Evolutionary conservation across 2,888 invertebrate species (phyloP), one percentile per base, ranked within the genome.

Genomic region (Scaptomyza cyrtandrae): DNA sequence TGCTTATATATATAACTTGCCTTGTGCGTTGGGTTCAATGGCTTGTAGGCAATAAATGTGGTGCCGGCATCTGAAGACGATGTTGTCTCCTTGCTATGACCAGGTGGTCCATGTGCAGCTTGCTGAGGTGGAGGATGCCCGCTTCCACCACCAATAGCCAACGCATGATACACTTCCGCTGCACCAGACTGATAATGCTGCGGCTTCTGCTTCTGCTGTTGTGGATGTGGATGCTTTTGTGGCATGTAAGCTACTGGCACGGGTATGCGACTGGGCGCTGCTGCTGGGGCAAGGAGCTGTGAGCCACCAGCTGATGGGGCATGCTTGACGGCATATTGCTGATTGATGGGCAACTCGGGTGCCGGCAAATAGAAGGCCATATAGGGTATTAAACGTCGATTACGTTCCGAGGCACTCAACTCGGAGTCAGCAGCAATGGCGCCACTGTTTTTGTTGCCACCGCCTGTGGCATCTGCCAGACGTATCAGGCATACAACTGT

Each of bases 361-460:
- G 95, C 94, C n/a, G 95, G 93, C 31, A 94, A 93, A 90, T 96
- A 97, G 91, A 95, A 97, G 37, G 96, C 96, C 94, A 96, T 95
- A 90, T 97, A 97, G 1, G 97, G 97, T 86, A 97, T 95, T 52
- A 97, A 91, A 72, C 97, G 93, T 84, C 97, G 94, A 89, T 95
- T 95, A 54, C 97, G 93, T 91, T 96, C 92, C 44, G 91, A 90
- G 61, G 91, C 87, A 67, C 90, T 91, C 9, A 90, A 73, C 70
- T 89, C 87, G 0, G 90, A 78, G 43, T 90, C 90, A 39, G 78
- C 83, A 45, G 81, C 84, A 14, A 65, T 39, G 39, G 59, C 29
- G 41, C 46, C 52, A 48, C 79, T 72, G 31, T 58, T 53, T 27
- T 82, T 78, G 49, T 46, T 55, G 48, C 60, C 62, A 43, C 11